Percentiles rank a stretch among this genome's conserved stretches.
These are phyloP conservation scores for Numenius arquata DNA, from an alignment of 2,113 vertebrate genomes.

Conservation along the genomic window DNA sequence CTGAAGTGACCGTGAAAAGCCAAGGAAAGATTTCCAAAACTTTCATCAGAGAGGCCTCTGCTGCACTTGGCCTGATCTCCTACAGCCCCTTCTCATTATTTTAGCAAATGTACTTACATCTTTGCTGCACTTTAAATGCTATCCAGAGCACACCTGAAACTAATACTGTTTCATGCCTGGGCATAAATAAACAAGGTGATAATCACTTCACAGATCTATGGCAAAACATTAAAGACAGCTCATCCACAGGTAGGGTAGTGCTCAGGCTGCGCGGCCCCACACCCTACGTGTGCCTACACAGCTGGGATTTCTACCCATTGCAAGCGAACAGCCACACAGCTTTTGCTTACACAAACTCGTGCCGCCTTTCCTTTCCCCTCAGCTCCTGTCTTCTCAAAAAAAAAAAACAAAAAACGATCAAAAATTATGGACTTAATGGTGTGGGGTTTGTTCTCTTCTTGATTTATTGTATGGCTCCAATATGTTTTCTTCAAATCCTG, in stretches of 20 bases:
- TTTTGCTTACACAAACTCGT: neutral
- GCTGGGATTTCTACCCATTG: neutral
- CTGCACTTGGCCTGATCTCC: neutral
- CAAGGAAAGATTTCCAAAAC: neutral
- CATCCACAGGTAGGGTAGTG: rapidly evolving
- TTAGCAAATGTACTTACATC: neutral
- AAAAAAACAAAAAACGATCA: neutral
- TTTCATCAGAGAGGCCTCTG: neutral
- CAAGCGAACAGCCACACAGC: neutral
- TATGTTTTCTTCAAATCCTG: neutral
- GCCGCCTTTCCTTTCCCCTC: neutral
- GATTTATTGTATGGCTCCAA: neutral
- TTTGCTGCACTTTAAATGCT: neutral
- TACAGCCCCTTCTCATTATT: neutral
- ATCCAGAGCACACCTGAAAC: neutral
- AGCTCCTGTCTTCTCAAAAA: neutral
- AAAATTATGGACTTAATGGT: neutral
- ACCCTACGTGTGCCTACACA: neutral
- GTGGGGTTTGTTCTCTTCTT: neutral
- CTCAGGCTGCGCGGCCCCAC: neutral
- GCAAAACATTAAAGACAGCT: neutral
- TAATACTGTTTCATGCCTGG: neutral
- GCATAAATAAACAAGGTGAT: neutral
- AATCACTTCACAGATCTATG: neutral
- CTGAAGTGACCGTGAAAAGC: neutral